phyloP scores from a whole-genome alignment of 1,140 invertebrate genomes.

The Drosophila pallidifrons region DNA sequence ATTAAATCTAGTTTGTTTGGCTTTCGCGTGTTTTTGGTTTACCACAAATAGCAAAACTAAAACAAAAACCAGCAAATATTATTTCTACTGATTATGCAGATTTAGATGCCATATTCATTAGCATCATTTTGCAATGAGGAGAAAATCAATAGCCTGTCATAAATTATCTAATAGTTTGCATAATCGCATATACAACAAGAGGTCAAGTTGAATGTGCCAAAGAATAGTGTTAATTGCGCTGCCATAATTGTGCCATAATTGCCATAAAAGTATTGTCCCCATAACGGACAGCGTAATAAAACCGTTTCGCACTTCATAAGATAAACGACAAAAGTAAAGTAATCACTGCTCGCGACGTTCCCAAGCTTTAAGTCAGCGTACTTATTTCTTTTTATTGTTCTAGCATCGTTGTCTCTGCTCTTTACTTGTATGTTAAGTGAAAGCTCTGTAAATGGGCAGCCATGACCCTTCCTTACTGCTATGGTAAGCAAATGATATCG shows the following conservation, averaged over 20 bases:
- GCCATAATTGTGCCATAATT: slow-evolving; percentile 52
- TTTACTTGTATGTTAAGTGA: slow-evolving; percentile 25
- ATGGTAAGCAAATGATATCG: slow-evolving; percentile 7
- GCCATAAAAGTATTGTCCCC: slow-evolving; percentile 37
- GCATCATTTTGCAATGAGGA: slow-evolving; percentile 16
- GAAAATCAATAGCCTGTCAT: slow-evolving; percentile 43
- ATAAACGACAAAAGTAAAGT: slow-evolving; percentile 33
- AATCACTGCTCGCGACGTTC: neutral
- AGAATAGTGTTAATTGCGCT: slow-evolving; percentile 54
- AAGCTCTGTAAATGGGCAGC: slow-evolving; percentile 31
- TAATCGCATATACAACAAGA: slow-evolving; percentile 37
- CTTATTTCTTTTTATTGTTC: neutral
- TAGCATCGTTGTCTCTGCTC: neutral
- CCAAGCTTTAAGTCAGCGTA: slow-evolving; percentile 6
- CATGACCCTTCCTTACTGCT: slow-evolving; percentile 27
- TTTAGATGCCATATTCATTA: slow-evolving; percentile 39
- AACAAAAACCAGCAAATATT: slow-evolving; percentile 35
- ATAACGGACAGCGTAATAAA: slow-evolving; percentile 39
- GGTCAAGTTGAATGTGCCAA: slow-evolving; percentile 67
- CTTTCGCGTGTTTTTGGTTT: slow-evolving; percentile 51
- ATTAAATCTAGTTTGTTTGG: slow-evolving; percentile 43
- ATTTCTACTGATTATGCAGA: slow-evolving; percentile 43
- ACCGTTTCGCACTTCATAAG: slow-evolving; percentile 47
- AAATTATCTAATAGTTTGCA: slow-evolving; percentile 26
- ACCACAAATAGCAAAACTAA: slow-evolving; percentile 33